Conservation (phyloP, 2,797 vertebrate genomes). For the Hydrolagus colliei region DNA sequence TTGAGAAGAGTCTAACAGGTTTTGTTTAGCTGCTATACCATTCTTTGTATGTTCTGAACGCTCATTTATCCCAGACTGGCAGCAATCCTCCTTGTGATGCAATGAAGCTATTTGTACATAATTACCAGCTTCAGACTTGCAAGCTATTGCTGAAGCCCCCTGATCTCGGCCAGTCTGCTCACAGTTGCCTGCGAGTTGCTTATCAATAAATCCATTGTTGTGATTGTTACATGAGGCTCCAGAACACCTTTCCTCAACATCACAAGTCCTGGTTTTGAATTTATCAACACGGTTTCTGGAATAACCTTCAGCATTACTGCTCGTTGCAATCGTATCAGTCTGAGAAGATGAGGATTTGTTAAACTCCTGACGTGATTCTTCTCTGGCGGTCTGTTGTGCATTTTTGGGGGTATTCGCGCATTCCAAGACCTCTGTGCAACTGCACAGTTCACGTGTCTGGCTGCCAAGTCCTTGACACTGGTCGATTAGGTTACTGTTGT, state of each 20-base stretch:
- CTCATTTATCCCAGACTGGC: constrained; percentile 52
- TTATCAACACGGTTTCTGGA: constrained; percentile 46
- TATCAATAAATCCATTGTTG: constrained; percentile 60
- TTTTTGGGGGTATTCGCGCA: constrained; percentile 47
- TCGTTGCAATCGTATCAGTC: constrained; percentile 38
- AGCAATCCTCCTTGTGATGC: constrained; percentile 53
- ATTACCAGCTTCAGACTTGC: constrained; percentile 51
- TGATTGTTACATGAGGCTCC: constrained; percentile 58
- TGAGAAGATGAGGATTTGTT: constrained; percentile 36
- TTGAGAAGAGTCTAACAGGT: constrained; percentile 46
- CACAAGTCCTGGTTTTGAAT: constrained; percentile 45
- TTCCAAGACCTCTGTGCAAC: constrained; percentile 41
- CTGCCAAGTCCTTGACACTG: constrained; percentile 46
- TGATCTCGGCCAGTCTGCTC: constrained; percentile 65
- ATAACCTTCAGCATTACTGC: constrained; percentile 50
- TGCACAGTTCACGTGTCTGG: constrained; percentile 53
- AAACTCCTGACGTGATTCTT: constrained; percentile 38
- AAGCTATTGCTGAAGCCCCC: constrained; percentile 46
- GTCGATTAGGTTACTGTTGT: constrained; percentile 13
- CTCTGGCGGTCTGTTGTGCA: constrained; percentile 46
- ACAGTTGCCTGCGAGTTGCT: constrained; percentile 56
- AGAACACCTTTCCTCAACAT: constrained; percentile 52
- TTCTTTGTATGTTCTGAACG: constrained; percentile 63
- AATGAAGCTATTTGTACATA: constrained; percentile 48
- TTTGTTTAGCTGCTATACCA: constrained; percentile 50